Evolutionary conservation across 2,797 vertebrate species (phyloP).

Genomic region (Microcaecilia unicolor): DNA sequence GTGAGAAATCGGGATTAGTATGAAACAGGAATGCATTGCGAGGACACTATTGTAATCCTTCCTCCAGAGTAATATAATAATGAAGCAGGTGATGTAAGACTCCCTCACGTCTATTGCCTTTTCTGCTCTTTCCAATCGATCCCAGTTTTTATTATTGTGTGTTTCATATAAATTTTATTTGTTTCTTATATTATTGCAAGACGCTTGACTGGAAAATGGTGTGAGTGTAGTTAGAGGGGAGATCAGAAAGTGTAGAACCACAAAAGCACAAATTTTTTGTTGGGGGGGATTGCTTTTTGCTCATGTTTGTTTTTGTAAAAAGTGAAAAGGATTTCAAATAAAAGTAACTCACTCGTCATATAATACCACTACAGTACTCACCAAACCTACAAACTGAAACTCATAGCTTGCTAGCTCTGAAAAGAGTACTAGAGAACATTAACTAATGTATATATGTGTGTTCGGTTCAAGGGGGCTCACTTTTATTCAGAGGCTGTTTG

Average conservation of each 20-base stretch:
- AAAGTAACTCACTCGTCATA: no score
- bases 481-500: neutral
- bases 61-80: constrained; percentile 8
- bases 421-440: neutral
- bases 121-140: constrained; percentile 17
- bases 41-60: constrained; percentile 1
- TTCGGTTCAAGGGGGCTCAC: constrained; percentile 1
- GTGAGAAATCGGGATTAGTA: constrained; percentile 3
- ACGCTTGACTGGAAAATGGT: constrained; percentile 7
- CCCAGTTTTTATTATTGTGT: no score
- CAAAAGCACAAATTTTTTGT: neutral
- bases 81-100: no score
- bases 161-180: no score
- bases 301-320: neutral
- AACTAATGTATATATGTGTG: constrained; percentile 8
- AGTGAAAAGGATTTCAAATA: no score
- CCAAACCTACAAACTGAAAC: constrained; percentile 2
- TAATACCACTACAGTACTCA: no score
- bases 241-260: no score
- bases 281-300: constrained; percentile 2
- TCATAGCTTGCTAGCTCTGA: neutral
- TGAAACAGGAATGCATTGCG: constrained; percentile 5
- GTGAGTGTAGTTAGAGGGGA: neutral
- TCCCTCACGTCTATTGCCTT: no score
- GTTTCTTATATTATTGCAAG: no score